These are phyloP conservation scores for Acromyrmex heyeri DNA, from an alignment of 1,140 invertebrate species.

Conservation along the genomic window DNA sequence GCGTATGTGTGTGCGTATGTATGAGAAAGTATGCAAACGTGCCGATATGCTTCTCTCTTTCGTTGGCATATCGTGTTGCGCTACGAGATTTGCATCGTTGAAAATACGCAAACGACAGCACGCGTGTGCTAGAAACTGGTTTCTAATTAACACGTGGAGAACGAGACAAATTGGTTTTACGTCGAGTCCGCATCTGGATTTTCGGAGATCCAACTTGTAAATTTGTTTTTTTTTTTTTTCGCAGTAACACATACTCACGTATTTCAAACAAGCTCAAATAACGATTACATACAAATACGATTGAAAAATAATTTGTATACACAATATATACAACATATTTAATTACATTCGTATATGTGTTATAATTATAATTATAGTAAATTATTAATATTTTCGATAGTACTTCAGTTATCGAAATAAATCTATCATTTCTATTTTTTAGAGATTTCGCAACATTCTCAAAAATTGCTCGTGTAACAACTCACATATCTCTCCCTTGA, in stretches of 20 bases:
- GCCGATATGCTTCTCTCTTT: constrained; percentile 11
- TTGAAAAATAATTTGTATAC: background rate
- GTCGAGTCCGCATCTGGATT: background rate
- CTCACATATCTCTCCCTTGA: too few species aligned
- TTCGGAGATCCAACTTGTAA: constrained; percentile 1
- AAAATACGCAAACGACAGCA: constrained; percentile 38
- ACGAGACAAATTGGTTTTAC: constrained; percentile 28
- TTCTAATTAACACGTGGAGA: constrained; percentile 43
- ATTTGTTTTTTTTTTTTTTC: constrained; percentile 12
- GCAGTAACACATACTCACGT: background rate
- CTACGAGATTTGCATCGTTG: constrained; percentile 50
- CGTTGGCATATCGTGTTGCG: constrained; percentile 1
- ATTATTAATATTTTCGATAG: background rate
- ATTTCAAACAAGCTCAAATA: background rate
- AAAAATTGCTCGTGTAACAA: background rate
- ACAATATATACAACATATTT: background rate
- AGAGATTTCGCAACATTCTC: background rate
- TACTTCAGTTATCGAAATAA: background rate
- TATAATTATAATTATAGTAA: background rate
- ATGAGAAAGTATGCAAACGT: background rate
- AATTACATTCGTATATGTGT: too few species aligned
- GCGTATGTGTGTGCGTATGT: background rate
- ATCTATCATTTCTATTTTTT: too few species aligned
- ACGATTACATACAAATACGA: background rate
- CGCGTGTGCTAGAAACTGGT: constrained; percentile 35